phyloP scores from a whole-genome alignment of 2,888 invertebrate genomes.

The Octodonta nipae region DNA sequence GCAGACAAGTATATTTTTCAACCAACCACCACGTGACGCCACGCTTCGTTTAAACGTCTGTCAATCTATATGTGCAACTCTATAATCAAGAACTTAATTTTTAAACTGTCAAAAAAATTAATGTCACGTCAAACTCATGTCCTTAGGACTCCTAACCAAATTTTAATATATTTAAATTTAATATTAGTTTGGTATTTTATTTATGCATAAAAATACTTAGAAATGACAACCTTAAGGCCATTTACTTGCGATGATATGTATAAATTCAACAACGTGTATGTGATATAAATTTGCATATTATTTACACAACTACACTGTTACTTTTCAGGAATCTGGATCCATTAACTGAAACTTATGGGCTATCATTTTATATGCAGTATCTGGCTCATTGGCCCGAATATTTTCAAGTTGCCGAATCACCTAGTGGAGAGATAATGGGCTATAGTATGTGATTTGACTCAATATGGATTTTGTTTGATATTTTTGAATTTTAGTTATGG shows the following conservation, averaged over 20 bases:
- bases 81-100: too few species aligned
- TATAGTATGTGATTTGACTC: constrained; percentile 62
- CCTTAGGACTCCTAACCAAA: too few species aligned
- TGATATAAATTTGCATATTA: constrained; percentile 20
- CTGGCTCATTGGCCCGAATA: constrained; percentile 98
- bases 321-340: constrained; percentile 84
- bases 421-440: constrained; percentile 94
- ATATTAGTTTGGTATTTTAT: too few species aligned
- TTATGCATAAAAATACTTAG: too few species aligned
- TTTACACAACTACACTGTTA: constrained; percentile 4
- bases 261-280: constrained; percentile 89
- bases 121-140: too few species aligned
- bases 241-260: constrained; percentile 91
- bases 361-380: constrained; percentile 95
- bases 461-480: constrained; percentile 2
- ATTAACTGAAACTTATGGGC: constrained; percentile 89
- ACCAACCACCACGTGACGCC: too few species aligned
- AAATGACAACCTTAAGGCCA: constrained; percentile 83
- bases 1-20: too few species aligned
- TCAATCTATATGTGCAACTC: too few species aligned
- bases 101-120: too few species aligned
- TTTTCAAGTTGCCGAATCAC: constrained; percentile 92
- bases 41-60: too few species aligned
- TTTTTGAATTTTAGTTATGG: constrained; percentile 70
- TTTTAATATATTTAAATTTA: too few species aligned